Evolutionary conservation across 92 coral and sea anemone genomes (phyloP), one percentile per base, ranked within the genome.

Genomic region (Umimayanthus kanabou): DNA sequence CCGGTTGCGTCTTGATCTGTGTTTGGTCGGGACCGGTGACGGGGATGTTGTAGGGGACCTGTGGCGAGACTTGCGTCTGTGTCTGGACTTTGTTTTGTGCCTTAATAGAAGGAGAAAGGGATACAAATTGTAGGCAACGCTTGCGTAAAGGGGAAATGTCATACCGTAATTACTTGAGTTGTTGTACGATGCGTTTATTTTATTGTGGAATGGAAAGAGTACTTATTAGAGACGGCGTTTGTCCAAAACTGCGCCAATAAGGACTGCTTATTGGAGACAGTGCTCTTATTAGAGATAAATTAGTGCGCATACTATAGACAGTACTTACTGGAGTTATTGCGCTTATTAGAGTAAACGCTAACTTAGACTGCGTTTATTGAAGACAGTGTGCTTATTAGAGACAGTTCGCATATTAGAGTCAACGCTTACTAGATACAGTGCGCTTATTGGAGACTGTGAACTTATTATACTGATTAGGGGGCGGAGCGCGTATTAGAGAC

Each of bases 1-100:
- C 39, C 42, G 45, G 20, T 4, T 73, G n/a, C 45, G 45, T 22
- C 42, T 73, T 16, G 42, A 20, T 16, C 7, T 30, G 40, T 15
- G 77, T 73, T 33, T 73, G 42, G n/a, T 28, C 14, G 45, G 45
- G 3, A 73, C 15, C 45, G 77, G 77, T 7, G 77, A 73, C 39
- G 42, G 42, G 14, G 77, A 73, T 30, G 4, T 37, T 73, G 77
- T 13, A 45, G 77, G 42, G 4, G 77, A 73, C 77, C 45, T 73
- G 45, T 23, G 77, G 77, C 45, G 77, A 22, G n/a, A 33, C 23
- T 73, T 73, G 16, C 45, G 42, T 33, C 42, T 73, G 77, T 73
- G 77, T 15, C 42, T 73, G 20, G 77, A 73, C 42, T 30, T 73
- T 37, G 77, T 73, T 28, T 33, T 73, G 77, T 33, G 77, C 45